These are phyloP conservation scores for Petrolisthes manimaculis DNA, from an alignment of 2,888 invertebrate genomes.

Conservation along the genomic window DNA sequence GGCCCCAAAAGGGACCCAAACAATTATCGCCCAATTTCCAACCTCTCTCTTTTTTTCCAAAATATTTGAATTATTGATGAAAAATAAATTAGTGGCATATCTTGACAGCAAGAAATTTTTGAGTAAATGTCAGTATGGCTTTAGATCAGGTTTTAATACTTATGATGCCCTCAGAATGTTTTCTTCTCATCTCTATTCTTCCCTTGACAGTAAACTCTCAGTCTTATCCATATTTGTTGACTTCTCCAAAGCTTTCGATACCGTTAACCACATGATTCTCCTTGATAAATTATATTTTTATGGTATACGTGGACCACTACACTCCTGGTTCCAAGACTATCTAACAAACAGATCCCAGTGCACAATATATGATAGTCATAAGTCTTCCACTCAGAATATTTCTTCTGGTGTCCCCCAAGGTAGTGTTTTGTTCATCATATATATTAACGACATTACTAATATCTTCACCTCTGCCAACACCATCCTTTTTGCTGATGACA, in stretches of 20 bases:
- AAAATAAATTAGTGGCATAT: neutral
- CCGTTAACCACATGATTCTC: too few relatives aligned
- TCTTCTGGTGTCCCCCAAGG: constrained; percentile 4
- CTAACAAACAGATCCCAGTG: constrained; percentile 11
- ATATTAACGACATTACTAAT: neutral
- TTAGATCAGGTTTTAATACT: neutral
- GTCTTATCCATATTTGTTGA: neutral
- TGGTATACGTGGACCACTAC: neutral
- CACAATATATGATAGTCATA: constrained; percentile 7
- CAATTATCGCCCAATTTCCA: constrained; percentile 1
- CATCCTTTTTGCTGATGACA: constrained; percentile 5
- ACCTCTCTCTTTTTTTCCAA: neutral
- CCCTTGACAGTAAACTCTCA: neutral
- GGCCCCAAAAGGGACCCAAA: neutral
- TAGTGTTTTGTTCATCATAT: neutral
- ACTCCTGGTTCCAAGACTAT: constrained; percentile 7
- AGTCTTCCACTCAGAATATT: constrained; percentile 1
- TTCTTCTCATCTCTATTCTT: neutral
- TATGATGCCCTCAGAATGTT: constrained; percentile 1
- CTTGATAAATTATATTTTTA: neutral
- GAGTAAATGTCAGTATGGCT: neutral
- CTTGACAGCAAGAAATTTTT: neutral
- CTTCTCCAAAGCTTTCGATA: neutral
- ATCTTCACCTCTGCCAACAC: constrained; percentile 2
- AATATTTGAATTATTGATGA: neutral